Conservation (phyloP, 2,797 vertebrate genomes). For the Staurois parvus region DNA sequence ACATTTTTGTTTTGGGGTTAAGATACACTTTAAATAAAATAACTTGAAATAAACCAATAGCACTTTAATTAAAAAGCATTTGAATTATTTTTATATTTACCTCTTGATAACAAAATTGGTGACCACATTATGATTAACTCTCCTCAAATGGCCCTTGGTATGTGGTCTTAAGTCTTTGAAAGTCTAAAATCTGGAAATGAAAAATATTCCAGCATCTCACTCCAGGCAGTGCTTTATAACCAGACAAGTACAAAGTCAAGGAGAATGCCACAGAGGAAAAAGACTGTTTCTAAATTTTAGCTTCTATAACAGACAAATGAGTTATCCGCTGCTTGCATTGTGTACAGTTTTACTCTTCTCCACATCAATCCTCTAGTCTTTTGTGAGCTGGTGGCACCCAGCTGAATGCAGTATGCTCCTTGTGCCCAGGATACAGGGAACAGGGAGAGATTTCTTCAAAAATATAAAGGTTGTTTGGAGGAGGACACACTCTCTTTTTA, state of each 20-base stretch:
- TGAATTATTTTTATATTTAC: no score
- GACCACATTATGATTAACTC: no score
- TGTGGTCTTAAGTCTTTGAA: no score
- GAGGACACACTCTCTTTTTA: background rate
- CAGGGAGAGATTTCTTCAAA: slow-evolving; percentile 7
- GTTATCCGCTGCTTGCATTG: background rate
- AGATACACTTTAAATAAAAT: no score
- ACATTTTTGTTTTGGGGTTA: no score
- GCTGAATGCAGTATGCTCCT: slow-evolving; percentile 15
- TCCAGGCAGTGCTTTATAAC: slow-evolving; percentile 33
- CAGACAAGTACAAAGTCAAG: slow-evolving; percentile 32
- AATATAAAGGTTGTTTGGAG: slow-evolving; percentile 11
- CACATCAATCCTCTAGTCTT: slow-evolving; percentile 28
- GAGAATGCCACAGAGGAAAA: slow-evolving; percentile 20
- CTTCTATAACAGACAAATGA: slow-evolving; percentile 44
- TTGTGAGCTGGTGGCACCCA: slow-evolving; percentile 18
- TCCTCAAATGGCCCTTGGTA: no score
- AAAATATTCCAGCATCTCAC: background rate
- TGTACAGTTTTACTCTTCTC: background rate
- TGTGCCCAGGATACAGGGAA: background rate
- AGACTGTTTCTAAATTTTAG: slow-evolving; percentile 13
- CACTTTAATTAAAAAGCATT: no score
- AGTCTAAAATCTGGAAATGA: background rate
- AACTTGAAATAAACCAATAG: no score
- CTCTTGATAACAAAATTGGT: no score